Evolutionary conservation across 2,113 vertebrate species (phyloP), one percentile per base, ranked within the genome.

Genomic region (Mugil cephalus): DNA sequence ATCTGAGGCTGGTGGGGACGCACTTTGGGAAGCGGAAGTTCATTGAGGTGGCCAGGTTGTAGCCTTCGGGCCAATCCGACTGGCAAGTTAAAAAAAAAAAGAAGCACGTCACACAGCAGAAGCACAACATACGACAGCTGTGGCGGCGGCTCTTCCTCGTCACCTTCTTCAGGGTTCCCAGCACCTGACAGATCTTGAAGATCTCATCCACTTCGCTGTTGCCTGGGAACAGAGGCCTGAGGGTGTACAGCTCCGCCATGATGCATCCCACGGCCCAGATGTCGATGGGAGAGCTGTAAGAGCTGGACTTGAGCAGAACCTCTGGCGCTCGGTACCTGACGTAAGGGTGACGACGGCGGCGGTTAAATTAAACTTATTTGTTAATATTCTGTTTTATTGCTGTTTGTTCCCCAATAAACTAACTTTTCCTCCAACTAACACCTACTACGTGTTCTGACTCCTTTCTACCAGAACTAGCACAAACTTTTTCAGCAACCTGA

Each of bases 251-350:
- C 55, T 99, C 97, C 2, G 97, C 97, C 96, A 98, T 98, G 70
- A 99, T 99, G 78, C 97, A 97, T 45, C 97, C 97, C 48, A 98
- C 94, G 10, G 96, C 97, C 97, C 97, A 99, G 47, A 99, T 80
- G 15, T 99, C 97, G 54, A 98, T 97, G 69, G 97, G 96, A 18
- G 96, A 99, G 74, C 96, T 98, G 48, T 99, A 99, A 40, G 93
- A 50, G 8, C 92, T 95, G 0, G 96, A 98, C 53, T 95, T 91
- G 14, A 99, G 79, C 69, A 98, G 87, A 60, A 98, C 96, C 73
- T 99, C 97, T 39, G 97, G 97, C 51, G 97, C 97, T 7, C 97
- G 93, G 62, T 98, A 99, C 97, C 97, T 99, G 19, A 45, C 7
- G 17, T 3, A 52, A 56, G n/a, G 69, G 14, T 18, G 6, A 34